Conservation (phyloP, 1,140 invertebrate genomes). For the Ganaspis sp. region DNA sequence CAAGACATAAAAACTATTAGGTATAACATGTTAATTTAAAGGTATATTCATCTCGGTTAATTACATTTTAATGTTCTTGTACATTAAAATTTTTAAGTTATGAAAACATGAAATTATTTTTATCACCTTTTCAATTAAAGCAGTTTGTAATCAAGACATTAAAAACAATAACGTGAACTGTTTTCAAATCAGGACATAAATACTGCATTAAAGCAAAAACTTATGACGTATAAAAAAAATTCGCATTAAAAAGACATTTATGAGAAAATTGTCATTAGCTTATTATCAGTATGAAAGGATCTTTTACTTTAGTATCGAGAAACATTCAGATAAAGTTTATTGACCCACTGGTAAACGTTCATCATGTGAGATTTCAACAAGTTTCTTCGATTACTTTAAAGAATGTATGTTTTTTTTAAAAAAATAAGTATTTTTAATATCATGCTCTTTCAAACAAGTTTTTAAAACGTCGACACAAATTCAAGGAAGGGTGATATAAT, state of each 20-base stretch:
- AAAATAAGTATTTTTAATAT: neutral
- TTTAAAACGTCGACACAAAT: neutral
- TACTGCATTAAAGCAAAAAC: neutral
- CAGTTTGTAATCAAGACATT: neutral
- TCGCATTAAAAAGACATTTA: neutral
- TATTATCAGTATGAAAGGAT: neutral
- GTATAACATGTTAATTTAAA: no score
- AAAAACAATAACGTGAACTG: neutral
- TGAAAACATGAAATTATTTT: neutral
- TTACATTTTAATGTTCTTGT: neutral
- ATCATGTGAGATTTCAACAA: neutral
- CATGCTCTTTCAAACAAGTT: slow-evolving; percentile 4
- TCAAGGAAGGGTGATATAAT: slow-evolving; percentile 12
- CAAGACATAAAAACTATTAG: no score
- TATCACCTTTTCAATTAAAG: neutral
- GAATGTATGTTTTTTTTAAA: neutral
- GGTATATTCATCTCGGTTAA: neutral
- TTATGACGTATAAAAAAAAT: neutral
- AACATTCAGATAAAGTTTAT: neutral
- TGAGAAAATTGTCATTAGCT: neutral
- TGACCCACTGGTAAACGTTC: neutral
- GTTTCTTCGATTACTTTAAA: neutral
- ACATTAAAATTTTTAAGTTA: neutral
- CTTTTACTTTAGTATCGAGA: neutral
- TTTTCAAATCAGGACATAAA: neutral